Base-by-base conservation (phyloP, 2,113 vertebrate genomes). In the Peromyscus maniculatus region DNA sequence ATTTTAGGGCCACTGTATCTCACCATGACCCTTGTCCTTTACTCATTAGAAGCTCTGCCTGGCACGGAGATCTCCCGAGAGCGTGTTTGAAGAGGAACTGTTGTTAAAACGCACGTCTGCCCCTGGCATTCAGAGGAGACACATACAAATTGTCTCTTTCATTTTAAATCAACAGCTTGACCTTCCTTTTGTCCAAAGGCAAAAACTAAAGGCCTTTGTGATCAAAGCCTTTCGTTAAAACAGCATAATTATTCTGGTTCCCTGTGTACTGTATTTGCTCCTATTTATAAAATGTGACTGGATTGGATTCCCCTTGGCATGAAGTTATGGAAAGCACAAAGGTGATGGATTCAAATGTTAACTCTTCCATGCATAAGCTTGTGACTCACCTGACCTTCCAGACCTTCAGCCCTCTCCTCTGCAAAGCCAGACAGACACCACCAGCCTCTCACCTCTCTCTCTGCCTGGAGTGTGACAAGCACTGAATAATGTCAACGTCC, bases 271-370 rank as follows among this genome's bases (percentile, higher is more conserved):
- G 55, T 64, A n/a, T 74, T 97, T 83, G 80, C 94, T 97, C 84
- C 94, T 31, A 80, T 77, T 94, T 95, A 95, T 52, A 96, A 91
- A 94, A 92, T 59, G 62, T 52, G 17, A 72, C 21, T 21, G 43
- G 43, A 80, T 84, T 96, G 49, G 26, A 46, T 26, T 21, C 31
- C 92, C 36, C 59, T 55, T 77, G 75, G 24, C n/a, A 15, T 59
- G 49, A 91, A 66, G 52, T 36, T 62, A 55, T 26, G 21, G 46
- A 64, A 86, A 94, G 49, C 19, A 0, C 17, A 36, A 57, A 87
- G 52, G 57, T 33, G 52, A 26, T 75, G 19, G 36, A 64, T 91
- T 92, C 46, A n/a, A 24, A 26, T 52, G 33, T 67, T 79, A 67
- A 88, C 43, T 69, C 8, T 67, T 69, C 31, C 3, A 8, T 16